Base-by-base conservation (phyloP, 2,888 invertebrate genomes). In the Pristionchus maxplancki region DNA sequence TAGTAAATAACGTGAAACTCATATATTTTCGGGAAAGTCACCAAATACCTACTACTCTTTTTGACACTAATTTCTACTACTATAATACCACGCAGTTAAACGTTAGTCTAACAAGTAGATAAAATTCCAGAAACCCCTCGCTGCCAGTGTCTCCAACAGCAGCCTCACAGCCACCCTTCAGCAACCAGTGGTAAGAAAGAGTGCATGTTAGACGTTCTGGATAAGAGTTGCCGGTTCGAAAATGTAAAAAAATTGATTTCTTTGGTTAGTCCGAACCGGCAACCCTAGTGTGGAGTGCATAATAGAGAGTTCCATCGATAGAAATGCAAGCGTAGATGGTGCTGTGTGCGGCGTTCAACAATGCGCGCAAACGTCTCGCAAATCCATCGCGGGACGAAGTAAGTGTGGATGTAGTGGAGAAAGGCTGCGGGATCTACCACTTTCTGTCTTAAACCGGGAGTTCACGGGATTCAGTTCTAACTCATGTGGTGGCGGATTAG, bases 101-200 rank as follows among this genome's bases (percentile, higher is more conserved):
- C 34, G 37, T 31, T 71, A 71, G 71, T 37, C 31, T 37, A 34
- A 34, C 71, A 31, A 71, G 71, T 34, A n/a, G 58, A 4, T 48
- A 24, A 15, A 13, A 4, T 50, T 84, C 28, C n/a, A 87, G 86
- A 67, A 58, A 31, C 48, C 50, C 8, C 31, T 87, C 2, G 24
- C 71, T 0, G 9, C 50, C 4, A 87, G 86, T 24, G 86, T 67
- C n/a, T 87, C 86, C 71, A 71, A 44, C 34, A 67, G 50, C 48
- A 71, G 71, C 13, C 31, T 87, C 50, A 9, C 67, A 0, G 15
- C 64, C 1, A 6, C 37, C 1, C 24, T 87, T 31, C 86, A 31
- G 37, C 64, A 85, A n/a, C 86, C 86, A 11, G 86, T 87, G 86
- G 86, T 87, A 15, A 87, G 86, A 6, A 58, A 44, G 4, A 31